Percentiles rank a stretch among this genome's conserved stretches.
phyloP scores from a whole-genome alignment of 1,140 invertebrate species.

The Physella acuta region DNA sequence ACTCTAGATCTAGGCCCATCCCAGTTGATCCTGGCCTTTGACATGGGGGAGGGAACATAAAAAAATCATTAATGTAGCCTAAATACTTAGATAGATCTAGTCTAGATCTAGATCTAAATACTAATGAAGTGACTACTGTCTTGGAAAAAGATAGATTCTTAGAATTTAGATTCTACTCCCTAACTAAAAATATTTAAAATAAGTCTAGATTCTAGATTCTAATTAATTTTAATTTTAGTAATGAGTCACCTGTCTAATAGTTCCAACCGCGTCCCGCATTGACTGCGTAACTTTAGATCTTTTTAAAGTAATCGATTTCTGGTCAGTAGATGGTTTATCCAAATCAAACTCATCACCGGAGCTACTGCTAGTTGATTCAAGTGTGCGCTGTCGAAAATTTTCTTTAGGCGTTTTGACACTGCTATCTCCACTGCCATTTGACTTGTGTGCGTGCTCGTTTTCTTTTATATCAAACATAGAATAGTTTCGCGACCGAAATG shows the following conservation, averaged over 20 bases:
- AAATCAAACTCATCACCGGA: not conserved
- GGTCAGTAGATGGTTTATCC: not conserved
- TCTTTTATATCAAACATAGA: constrained; percentile 39
- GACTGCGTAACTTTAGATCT: constrained; percentile 37
- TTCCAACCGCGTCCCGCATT: constrained; percentile 42
- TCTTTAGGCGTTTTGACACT: too few species aligned
- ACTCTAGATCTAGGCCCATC: too few species aligned
- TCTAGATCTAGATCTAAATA: too few species aligned
- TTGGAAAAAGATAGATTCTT: too few species aligned
- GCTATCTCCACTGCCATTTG: constrained; percentile 22
- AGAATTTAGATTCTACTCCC: too few species aligned
- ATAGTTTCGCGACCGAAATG: constrained; percentile 33
- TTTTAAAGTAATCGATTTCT: constrained; percentile 3
- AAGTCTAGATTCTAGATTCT: too few species aligned
- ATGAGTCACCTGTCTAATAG: constrained; percentile 35
- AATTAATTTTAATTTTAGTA: not conserved
- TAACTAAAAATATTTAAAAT: too few species aligned
- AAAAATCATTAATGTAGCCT: too few species aligned
- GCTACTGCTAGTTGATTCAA: not conserved
- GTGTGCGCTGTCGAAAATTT: not conserved
- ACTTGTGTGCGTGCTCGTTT: constrained; percentile 38
- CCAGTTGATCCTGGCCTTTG: too few species aligned
- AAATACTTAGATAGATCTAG: too few species aligned
- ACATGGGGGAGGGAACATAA: too few species aligned
- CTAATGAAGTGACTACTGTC: too few species aligned